phyloP scores from a whole-genome alignment of 2,888 invertebrate species.

The Drosophila pegasa region DNA sequence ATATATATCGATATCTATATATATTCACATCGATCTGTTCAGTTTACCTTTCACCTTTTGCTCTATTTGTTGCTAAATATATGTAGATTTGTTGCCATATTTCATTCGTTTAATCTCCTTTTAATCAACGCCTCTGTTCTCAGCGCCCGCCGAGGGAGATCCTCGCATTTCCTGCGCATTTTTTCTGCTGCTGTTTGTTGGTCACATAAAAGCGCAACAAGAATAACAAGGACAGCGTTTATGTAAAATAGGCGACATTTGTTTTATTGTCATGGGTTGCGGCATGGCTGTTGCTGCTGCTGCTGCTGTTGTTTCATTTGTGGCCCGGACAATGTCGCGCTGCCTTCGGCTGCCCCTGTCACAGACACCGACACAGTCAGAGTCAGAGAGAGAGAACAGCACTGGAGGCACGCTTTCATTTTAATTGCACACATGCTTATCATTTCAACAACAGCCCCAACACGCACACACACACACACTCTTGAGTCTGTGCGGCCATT shows the following conservation, averaged over 20 bases:
- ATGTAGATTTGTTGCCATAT: constrained; percentile 3
- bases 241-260: constrained; percentile 78
- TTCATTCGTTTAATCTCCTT: constrained; percentile 37
- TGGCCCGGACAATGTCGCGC: constrained; percentile 1
- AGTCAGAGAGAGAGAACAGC: constrained; percentile 19
- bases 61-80: neutral
- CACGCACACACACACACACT: constrained; percentile 11
- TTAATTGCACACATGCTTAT: constrained; percentile 81
- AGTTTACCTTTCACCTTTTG: neutral
- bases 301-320: constrained; percentile 25
- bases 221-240: constrained; percentile 63
- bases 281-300: constrained; percentile 22
- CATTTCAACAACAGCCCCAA: constrained; percentile 74
- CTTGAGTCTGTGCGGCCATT: constrained; percentile 30
- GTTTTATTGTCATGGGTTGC: constrained; percentile 72
- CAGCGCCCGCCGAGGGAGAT: neutral
- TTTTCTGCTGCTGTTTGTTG: neutral
- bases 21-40: neutral
- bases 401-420: constrained; percentile 76
- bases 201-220: constrained; percentile 46
- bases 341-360: constrained; percentile 18
- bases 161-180: neutral
- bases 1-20: neutral
- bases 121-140: constrained; percentile 52
- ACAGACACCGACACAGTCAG: constrained; percentile 30